phyloP scores from a whole-genome alignment of 92 coral and sea anemone genomes.

The Metridium senile region DNA sequence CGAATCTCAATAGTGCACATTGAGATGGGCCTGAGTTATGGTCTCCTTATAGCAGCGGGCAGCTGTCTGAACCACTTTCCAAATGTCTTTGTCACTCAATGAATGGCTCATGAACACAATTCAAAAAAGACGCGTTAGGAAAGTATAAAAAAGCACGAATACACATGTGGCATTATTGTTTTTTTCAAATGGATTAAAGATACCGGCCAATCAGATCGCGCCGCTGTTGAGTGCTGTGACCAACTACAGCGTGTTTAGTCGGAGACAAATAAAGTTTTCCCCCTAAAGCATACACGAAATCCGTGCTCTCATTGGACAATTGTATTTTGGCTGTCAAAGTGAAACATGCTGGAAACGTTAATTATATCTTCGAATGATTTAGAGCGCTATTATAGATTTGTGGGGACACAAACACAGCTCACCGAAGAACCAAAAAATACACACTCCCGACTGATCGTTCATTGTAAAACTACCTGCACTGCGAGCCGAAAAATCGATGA shows the following conservation, averaged over 20 bases:
- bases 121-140: constrained; percentile 84
- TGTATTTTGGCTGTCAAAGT: constrained; percentile 51
- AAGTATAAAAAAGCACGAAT: constrained; percentile 67
- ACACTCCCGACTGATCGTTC: background rate
- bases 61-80: constrained; percentile 69
- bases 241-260: constrained; percentile 71
- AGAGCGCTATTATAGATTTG: constrained; percentile 64
- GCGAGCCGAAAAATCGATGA: background rate
- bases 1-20: constrained; percentile 38
- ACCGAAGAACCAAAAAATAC: background rate
- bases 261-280: constrained; percentile 63
- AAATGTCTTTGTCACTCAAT: constrained; percentile 81
- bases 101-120: constrained; percentile 70
- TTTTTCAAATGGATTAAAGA: constrained; percentile 69
- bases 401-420: constrained; percentile 49
- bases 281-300: constrained; percentile 48
- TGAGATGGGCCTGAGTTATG: constrained; percentile 40
- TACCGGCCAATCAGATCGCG: constrained; percentile 75
- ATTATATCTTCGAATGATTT: constrained; percentile 68
- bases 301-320: constrained; percentile 62
- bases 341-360: constrained; percentile 44
- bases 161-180: constrained; percentile 99
- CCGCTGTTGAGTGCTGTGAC: constrained; percentile 51
- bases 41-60: constrained; percentile 36
- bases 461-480: background rate